Evolutionary conservation across 2,888 invertebrate species (phyloP).

Genomic region (Lacanobia oleracea): DNA sequence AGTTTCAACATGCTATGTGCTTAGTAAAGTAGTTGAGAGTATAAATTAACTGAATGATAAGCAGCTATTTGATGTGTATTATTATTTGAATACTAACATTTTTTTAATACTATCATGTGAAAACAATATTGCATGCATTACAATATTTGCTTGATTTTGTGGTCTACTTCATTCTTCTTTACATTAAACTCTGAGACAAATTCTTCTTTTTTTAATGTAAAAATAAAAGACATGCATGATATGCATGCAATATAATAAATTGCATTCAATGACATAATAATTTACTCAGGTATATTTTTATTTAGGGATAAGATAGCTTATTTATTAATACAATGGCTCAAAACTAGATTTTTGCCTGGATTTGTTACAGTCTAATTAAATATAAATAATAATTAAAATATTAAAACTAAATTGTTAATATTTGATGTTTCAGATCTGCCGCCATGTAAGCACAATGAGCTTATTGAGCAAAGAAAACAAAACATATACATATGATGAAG

Average conservation of each 20-base stretch:
- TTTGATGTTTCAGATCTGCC: conserved; percentile 77
- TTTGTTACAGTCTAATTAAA: not conserved
- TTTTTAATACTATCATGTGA: not conserved
- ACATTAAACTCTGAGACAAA: not conserved
- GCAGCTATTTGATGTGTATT: not conserved
- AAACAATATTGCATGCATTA: not conserved
- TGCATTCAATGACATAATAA: not conserved
- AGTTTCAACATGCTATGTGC: conserved; percentile 20
- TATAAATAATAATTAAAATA: no score
- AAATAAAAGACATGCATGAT: not conserved
- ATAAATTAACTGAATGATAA: conserved; percentile 6
- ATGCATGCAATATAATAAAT: not conserved
- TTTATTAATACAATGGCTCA: not conserved
- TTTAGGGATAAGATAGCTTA: not conserved
- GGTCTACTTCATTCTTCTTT: not conserved
- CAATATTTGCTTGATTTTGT: not conserved
- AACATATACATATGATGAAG: conserved; percentile 68
- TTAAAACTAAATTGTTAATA: not conserved
- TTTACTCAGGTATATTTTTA: not conserved
- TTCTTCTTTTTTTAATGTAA: not conserved
- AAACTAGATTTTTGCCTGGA: not conserved
- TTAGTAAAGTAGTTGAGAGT: not conserved
- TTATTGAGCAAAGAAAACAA: conserved; percentile 39
- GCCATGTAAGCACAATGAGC: conserved; percentile 71
- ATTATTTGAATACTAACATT: conserved; percentile 1